A percentile compares a stretch with the other conserved stretches of the same genome.
phyloP scores from a whole-genome alignment of 1,140 invertebrate genomes.

The Leucophenga varia region DNA sequence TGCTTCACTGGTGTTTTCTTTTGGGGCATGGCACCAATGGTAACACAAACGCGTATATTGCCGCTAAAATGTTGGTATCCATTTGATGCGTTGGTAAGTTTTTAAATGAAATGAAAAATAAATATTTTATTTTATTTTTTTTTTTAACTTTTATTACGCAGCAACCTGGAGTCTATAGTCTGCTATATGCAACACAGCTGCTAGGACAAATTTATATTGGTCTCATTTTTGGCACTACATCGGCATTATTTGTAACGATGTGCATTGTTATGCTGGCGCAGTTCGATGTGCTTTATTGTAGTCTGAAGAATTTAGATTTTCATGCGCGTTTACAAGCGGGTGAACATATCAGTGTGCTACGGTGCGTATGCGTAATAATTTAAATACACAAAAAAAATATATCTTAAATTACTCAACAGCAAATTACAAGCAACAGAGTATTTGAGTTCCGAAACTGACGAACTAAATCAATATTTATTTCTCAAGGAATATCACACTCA shows the following conservation, averaged over 20 bases:
- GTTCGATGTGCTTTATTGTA: slow-evolving; percentile 48
- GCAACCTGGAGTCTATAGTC: slow-evolving; percentile 23
- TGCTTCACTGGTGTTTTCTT: slow-evolving; percentile 29
- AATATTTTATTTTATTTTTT: not conserved
- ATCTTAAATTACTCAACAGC: too few species aligned
- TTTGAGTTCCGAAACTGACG: slow-evolving; percentile 22
- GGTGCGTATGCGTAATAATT: too few species aligned
- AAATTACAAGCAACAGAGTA: too few species aligned
- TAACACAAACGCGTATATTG: slow-evolving; percentile 26
- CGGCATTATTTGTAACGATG: slow-evolving; percentile 36
- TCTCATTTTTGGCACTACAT: slow-evolving; percentile 24
- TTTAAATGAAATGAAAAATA: not conserved
- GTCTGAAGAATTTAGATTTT: slow-evolving; percentile 44
- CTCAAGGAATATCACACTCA: slow-evolving; percentile 31
- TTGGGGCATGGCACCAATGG: slow-evolving; percentile 37
- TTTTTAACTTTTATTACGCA: not conserved
- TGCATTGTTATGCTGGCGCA: slow-evolving; percentile 35
- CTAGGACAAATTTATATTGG: slow-evolving; percentile 39
- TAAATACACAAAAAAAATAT: too few species aligned
- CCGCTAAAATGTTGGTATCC: slow-evolving; percentile 48
- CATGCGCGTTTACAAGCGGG: slow-evolving; percentile 27
- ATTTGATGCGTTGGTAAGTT: slow-evolving; percentile 34
- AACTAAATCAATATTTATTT: slow-evolving; percentile 42
- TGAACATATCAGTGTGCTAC: slow-evolving; percentile 15
- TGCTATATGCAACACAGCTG: slow-evolving; percentile 33